Evolutionary conservation across 2,113 vertebrate genomes (phyloP), one percentile per base, ranked within the genome.

Genomic region (Pitta sordida): DNA sequence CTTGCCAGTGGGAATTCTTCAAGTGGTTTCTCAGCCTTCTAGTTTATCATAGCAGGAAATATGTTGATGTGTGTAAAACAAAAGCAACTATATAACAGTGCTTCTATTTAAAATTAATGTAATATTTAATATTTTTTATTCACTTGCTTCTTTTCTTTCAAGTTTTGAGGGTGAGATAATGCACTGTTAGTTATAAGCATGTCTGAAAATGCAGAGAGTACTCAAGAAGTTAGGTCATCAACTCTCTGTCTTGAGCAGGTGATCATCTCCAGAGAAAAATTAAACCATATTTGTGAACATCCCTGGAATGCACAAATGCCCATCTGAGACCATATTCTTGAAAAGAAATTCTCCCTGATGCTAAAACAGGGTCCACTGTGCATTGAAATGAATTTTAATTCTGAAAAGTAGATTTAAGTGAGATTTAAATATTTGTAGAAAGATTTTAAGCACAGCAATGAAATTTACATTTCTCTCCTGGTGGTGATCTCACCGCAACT

Each of bases 191-290:
- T 55, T 37, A 41, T 18, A 43, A 53, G 15, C 16, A 27, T 6
- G 6, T 48, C 39, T 41, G 53, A 52, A 67, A 23, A n/a, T 67
- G 30, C 34, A 53, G 14, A 58, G 24, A 13, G 6, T 23, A 3
- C 39, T 67, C 19, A 0, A 0, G 18, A 48, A 43, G 18, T 36
- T 15, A 11, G 15, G 7, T 67, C 46, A 15, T 27, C 59, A 48
- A 34, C 46, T 3, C 34, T n/a, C 37, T 53, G 26, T 48, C 52
- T 53, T 15, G 48, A 67, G 26, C 10, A 27, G 59, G 10, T 32
- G 46, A 60, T 27, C 36, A 13, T 41, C 13, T 74, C 67, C 12
- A 36, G 26, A 43, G 30, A n/a, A 67, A 67, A 60, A 36, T 10
- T 14, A 41, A n/a, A 55, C 22, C 14, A 29, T 11, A 22, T 14